Conservation (phyloP, 92 coral and sea anemone genomes). For the Epizoanthus scotinus region DNA sequence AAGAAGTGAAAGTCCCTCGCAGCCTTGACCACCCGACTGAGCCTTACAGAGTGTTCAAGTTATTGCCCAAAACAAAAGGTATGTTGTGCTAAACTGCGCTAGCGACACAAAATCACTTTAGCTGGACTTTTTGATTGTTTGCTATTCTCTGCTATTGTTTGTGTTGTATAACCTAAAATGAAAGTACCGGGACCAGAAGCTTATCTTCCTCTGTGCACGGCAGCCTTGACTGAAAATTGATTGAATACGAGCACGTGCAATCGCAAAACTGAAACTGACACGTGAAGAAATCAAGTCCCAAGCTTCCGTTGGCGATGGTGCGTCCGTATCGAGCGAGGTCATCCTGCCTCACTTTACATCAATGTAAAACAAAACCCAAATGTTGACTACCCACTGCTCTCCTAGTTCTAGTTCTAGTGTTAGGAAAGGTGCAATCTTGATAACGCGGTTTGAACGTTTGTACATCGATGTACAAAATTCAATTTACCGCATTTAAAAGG, state of each 20-base stretch:
- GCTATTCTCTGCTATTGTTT: no score
- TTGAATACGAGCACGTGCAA: not conserved
- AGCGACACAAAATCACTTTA: no score
- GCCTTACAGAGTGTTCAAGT: slow-evolving; percentile 88
- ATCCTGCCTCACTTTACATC: not conserved
- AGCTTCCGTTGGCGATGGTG: not conserved
- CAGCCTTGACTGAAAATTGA: not conserved
- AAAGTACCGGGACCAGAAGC: no score
- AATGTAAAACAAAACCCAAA: not conserved
- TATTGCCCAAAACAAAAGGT: slow-evolving; percentile 68
- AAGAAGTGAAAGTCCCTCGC: slow-evolving; percentile 79
- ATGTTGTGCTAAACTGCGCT: not conserved
- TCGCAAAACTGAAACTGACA: not conserved
- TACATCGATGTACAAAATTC: no score
- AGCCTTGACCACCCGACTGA: slow-evolving; percentile 81
- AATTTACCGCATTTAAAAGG: no score
- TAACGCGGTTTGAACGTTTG: not conserved
- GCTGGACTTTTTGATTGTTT: no score
- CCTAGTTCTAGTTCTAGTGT: not conserved
- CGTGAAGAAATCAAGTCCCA: not conserved
- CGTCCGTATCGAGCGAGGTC: not conserved
- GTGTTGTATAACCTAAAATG: no score
- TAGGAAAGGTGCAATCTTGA: no score
- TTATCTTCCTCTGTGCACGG: no score
- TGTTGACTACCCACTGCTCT: not conserved